Evolutionary conservation across 2,113 vertebrate species (phyloP), one percentile per base, ranked within the genome.

Genomic region (Mohoua ochrocephala): DNA sequence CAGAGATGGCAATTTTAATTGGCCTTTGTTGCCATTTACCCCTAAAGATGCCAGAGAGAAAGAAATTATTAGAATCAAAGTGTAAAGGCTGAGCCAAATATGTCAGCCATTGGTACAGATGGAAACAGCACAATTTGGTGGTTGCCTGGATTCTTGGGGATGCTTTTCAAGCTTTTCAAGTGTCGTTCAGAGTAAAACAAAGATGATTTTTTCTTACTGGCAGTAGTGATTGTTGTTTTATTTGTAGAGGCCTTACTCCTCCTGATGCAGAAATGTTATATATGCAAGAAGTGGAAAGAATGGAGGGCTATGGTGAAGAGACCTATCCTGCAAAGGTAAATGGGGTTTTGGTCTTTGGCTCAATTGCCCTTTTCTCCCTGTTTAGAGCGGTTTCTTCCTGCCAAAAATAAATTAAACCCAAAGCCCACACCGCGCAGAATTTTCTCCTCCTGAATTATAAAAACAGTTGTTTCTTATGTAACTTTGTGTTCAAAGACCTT

Each of bases 261-360:
- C 98, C 99, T 24, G 99, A 99, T 67, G 99, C 99, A 1, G 99
- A 99, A 96, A 98, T 99, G 98, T 96, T 99, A 39, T 99, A 99
- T 97, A 99, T 99, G 99, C 99, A 99, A 97, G 99, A 99, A 93
- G 99, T 99, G 56, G 99, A 99, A 98, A 98, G 99, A 91, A 99
- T 99, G 98, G 99, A 99, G 15, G 99, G 99, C 54, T 99, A 99
- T 21, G 99, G 99, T 19, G 99, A 99, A 87, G 99, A 99, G 97
- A 99, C 98, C 89, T 99, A 99, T 95, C 99, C 99, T 86, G 99
- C 99, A 44, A 99, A 99, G 99, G 99, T 99, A 90, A 93, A 67
- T 7, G 2, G 49, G 42, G 7, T 30, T 80, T 95, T 94, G 24
- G 31, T 82, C 24, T 84, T 67, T 57, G 42, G 47, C 23, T 79